Evolutionary conservation across 2,888 invertebrate species (phyloP).

Genomic region (Meloe dianella): DNA sequence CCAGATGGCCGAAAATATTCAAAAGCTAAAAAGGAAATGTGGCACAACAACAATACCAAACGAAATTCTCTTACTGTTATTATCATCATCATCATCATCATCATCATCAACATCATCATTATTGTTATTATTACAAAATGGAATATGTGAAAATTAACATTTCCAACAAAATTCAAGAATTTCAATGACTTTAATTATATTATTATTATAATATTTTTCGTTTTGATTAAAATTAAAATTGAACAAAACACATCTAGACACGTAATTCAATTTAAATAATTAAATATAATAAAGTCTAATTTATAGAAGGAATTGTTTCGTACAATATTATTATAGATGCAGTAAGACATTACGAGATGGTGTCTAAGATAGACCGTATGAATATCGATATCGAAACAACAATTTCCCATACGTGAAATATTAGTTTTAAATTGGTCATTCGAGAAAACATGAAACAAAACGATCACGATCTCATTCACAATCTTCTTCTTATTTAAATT

Average conservation of each 20-base stretch:
- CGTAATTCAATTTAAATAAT: constrained; percentile 14
- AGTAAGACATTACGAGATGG: background rate
- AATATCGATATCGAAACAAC: background rate
- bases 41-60: background rate
- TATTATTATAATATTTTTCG: no score
- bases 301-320: background rate
- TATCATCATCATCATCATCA: background rate
- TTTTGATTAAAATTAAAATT: background rate
- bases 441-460: constrained; percentile 2
- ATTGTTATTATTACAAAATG: background rate
- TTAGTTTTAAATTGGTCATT: constrained; percentile 8
- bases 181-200: background rate
- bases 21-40: background rate
- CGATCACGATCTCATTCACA: background rate
- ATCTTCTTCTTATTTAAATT: background rate
- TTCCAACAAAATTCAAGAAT: background rate
- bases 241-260: background rate
- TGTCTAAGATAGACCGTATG: background rate
- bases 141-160: background rate
- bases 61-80: background rate
- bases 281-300: constrained; percentile 10
- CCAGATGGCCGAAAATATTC: constrained; percentile 7
- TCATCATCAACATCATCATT: background rate
- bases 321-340: constrained; percentile 7
- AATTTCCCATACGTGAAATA: constrained; percentile 5